Conservation (phyloP, 2,888 invertebrate genomes). For the Xanthia togata region DNA sequence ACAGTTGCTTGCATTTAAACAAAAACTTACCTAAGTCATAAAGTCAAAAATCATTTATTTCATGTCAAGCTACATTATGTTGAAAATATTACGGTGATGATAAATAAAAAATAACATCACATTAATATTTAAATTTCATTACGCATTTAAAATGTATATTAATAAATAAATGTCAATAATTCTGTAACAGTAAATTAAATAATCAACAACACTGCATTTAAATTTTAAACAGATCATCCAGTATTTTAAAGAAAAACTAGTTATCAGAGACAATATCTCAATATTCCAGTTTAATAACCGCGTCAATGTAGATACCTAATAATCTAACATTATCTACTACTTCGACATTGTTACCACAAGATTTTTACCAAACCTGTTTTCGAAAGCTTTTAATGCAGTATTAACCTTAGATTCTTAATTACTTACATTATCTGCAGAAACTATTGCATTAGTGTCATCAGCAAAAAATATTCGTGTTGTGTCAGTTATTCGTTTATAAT, state of each 20-base stretch:
- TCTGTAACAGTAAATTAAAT: background rate
- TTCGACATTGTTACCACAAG: conserved; percentile 3
- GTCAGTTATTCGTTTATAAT: background rate
- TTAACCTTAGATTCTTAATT: background rate
- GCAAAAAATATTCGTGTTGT: background rate
- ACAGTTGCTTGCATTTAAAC: conserved; percentile 30
- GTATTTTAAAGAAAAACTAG: too few species aligned
- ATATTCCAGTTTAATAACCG: background rate
- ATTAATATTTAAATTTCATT: too few species aligned
- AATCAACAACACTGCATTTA: background rate
- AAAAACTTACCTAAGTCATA: conserved; percentile 26
- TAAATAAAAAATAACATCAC: too few species aligned
- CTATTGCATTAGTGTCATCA: background rate
- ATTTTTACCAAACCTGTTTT: background rate
- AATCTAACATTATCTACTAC: background rate
- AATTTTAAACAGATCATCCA: too few species aligned
- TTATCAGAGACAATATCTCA: background rate
- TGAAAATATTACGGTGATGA: too few species aligned
- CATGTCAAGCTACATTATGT: background rate
- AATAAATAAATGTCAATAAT: background rate
- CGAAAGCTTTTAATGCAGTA: background rate
- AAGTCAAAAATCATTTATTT: background rate
- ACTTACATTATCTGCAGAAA: background rate
- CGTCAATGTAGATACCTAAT: background rate
- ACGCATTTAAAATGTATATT: background rate